phyloP scores from a whole-genome alignment of 2,888 invertebrate species.

The Sturmia bella region DNA sequence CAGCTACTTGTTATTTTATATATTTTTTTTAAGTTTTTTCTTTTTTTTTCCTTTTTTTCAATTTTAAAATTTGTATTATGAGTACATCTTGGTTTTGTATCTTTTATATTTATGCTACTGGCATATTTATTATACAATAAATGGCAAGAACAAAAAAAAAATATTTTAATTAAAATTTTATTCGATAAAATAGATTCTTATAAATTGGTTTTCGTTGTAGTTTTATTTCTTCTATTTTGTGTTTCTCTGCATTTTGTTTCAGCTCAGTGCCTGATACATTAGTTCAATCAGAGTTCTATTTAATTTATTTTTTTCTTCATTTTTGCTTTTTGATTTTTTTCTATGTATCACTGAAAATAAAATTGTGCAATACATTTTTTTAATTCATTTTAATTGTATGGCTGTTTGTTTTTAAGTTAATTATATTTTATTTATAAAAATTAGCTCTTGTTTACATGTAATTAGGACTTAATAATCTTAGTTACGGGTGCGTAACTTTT shows the following conservation, averaged over 20 bases:
- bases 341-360: conserved; percentile 8
- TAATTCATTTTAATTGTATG: conserved; percentile 18
- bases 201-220: conserved; percentile 65
- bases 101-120: conserved; percentile 64
- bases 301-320: conserved; percentile 29
- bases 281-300: conserved; percentile 67
- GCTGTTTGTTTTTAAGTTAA: conserved; percentile 35
- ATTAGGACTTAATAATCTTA: background rate
- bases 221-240: background rate
- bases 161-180: conserved; percentile 69
- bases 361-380: background rate
- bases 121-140: conserved; percentile 65
- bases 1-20: conserved; percentile 65
- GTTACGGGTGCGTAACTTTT: conserved; percentile 5
- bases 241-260: conserved; percentile 26
- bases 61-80: conserved; percentile 35
- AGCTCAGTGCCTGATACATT: conserved; percentile 60
- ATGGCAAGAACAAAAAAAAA: conserved; percentile 50
- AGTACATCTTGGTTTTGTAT: conserved; percentile 45
- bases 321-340: conserved; percentile 25
- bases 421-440: conserved; percentile 54
- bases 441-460: conserved; percentile 13
- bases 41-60: conserved; percentile 30
- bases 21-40: conserved; percentile 2
- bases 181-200: conserved; percentile 69